A percentile compares a stretch with the other conserved stretches of the same genome.
phyloP scores from a whole-genome alignment of 2,113 vertebrate species.

The Chlamydotis undulata region DNA sequence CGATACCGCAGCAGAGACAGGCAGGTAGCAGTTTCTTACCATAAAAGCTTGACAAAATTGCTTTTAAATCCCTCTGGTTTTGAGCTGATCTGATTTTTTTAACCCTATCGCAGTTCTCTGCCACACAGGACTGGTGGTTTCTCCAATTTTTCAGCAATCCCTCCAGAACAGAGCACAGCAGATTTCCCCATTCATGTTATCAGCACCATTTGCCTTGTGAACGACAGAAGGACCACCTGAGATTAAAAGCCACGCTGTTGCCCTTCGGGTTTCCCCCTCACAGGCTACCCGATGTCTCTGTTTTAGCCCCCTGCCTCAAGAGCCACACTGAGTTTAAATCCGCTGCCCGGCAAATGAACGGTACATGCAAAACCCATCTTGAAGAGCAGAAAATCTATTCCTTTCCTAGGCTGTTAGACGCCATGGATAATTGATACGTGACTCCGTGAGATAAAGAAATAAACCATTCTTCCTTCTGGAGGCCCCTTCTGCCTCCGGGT shows the following conservation, averaged over 20 bases:
- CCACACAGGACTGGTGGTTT: background rate
- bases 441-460: background rate
- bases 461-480: background rate
- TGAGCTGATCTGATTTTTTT: background rate
- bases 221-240: background rate
- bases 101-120: background rate
- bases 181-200: background rate
- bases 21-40: background rate
- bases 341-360: background rate
- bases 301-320: background rate
- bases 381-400: background rate
- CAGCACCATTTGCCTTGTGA: background rate
- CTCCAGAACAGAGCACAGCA: background rate
- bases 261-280: background rate
- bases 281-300: background rate
- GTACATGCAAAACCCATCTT: background rate
- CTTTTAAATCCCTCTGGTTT: background rate
- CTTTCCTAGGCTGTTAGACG: background rate
- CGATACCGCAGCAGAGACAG: fast-evolving
- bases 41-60: background rate
- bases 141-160: background rate
- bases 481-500: background rate
- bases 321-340: background rate
- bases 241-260: background rate
- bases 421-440: background rate